Evolutionary conservation across 2,888 invertebrate species (phyloP), one percentile per base, ranked within the genome.

Genomic region (Rhimphoctona megacephalus): DNA sequence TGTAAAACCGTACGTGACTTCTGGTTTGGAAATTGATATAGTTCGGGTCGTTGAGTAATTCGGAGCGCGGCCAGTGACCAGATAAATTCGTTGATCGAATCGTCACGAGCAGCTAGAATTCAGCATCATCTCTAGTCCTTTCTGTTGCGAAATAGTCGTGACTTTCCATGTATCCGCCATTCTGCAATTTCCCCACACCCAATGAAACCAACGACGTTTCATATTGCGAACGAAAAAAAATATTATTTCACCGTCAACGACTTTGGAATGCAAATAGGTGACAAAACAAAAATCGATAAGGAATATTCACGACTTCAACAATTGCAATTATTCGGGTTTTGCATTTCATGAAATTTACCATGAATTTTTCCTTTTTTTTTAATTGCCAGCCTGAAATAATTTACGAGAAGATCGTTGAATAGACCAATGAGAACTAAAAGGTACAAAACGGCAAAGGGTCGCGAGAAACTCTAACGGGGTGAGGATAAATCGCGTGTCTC

Each of bases 1-100:
- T 11, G 70, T 54, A 46, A 66, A 72, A 79, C 69, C 36, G 61
- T 81, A 70, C 85, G 76, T 81, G 86, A 84, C 81, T 86, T 70
- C 81, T 78, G 84, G 78, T 84, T 74, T 81, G 81, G 86, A 86
- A 86, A 86, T 86, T 84, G 86, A 86, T 84, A 86, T 76, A 81
- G 84, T 81, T 74, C 81, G 69, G 81, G 30, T 73, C 73, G 86
- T 67, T 69, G 83, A 79, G 79, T 86, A 83, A 86, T 81, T 86
- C 81, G 81, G 43, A 54, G 70, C 72, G 84, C 70, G 84, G 77
- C 67, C 81, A 81, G 67, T 83, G 81, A 78, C 64, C 86, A 73
- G 81, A 76, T 81, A 84, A 81, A 86, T 86, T 86, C 81, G 81
- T 81, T 84, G 86, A 86, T 86, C 84, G 81, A 86, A 86, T 84